Base-by-base conservation (phyloP, 1,140 invertebrate species). In the Stenopsyche tienmushanensis region DNA sequence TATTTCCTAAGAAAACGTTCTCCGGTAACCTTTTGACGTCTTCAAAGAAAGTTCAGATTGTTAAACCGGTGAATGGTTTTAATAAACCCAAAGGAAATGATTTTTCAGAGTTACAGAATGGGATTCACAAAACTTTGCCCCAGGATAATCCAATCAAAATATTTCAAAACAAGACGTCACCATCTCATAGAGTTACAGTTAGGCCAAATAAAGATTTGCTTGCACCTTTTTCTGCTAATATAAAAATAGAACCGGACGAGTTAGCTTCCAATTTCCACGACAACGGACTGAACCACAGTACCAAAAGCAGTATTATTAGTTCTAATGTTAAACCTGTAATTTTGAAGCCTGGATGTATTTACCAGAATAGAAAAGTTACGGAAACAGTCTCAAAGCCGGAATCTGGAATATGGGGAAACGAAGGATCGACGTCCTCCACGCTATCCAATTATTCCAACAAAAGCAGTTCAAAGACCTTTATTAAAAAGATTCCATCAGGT, bases 281-380 rank as follows among this genome's bases (percentile, higher is more conserved):
- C n/a, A 29, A 50, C 24, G 45, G 65, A 66, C 60, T 52, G 58
- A 63, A 54, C 21, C 17, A 63, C 44, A 39, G 54, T 72, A 58
- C 59, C 47, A 78, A 77, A 74, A 72, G 63, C 73, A 77, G 74
- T 77, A 75, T 76, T 76, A 78, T 72, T 75, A 79, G 72, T 73
- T 71, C 60, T 73, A 76, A 71, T 69, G 47, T 66, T 54, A 77
- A 66, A 65, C 73, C 71, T 73, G 71, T 62, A n/a, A 75, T 75
- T 50, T 45, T 70, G 20, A 58, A 70, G 34, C 69, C 71, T 17
- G 62, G 25, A 21, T 13, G 58, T 25, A 75, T 42, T 21, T 60
- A 42, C 54, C 29, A 42, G 39, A 49, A 55, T 17, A 50, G 18
- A 18, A 62, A 50, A 15, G 13, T 45, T 0, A n/a, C 17, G 5